phyloP scores from a whole-genome alignment of 2,113 vertebrate species.

The Chaenocephalus aceratus region DNA sequence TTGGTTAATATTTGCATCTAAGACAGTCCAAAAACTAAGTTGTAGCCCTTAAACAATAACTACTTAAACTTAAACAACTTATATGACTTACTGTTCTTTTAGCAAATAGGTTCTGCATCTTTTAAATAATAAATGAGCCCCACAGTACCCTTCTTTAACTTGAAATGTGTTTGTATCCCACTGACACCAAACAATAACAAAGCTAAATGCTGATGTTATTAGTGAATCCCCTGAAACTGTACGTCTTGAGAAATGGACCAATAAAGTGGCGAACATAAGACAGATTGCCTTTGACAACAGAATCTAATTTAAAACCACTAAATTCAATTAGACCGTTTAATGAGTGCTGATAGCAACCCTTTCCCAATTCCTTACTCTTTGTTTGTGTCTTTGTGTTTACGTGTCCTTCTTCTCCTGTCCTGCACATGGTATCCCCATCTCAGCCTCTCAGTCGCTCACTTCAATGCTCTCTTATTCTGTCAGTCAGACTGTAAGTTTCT shows the following conservation, averaged over 20 bases:
- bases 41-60: constrained; percentile 18
- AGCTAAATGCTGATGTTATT: constrained; percentile 57
- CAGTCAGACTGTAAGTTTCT: constrained; percentile 32
- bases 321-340: constrained; percentile 56
- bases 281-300: constrained; percentile 45
- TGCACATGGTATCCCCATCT: background rate
- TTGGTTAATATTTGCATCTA: background rate
- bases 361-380: constrained; percentile 25
- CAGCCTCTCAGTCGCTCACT: constrained; percentile 21
- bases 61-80: constrained; percentile 18
- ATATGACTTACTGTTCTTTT: constrained; percentile 28
- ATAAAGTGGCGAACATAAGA: constrained; percentile 45
- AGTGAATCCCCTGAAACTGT: constrained; percentile 32
- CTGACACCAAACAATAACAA: constrained; percentile 53
- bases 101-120: constrained; percentile 17
- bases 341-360: constrained; percentile 43
- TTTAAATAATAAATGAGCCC: constrained; percentile 51
- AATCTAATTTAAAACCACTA: constrained; percentile 43
- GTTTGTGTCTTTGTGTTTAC: constrained; percentile 11
- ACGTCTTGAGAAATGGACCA: constrained; percentile 52
- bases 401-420: constrained; percentile 13
- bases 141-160: constrained; percentile 20
- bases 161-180: constrained; percentile 31
- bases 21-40: background rate
- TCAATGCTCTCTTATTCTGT: constrained; percentile 31